These are phyloP conservation scores for Blastobasis adustella DNA, from an alignment of 2,888 invertebrate species.

Conservation along the genomic window DNA sequence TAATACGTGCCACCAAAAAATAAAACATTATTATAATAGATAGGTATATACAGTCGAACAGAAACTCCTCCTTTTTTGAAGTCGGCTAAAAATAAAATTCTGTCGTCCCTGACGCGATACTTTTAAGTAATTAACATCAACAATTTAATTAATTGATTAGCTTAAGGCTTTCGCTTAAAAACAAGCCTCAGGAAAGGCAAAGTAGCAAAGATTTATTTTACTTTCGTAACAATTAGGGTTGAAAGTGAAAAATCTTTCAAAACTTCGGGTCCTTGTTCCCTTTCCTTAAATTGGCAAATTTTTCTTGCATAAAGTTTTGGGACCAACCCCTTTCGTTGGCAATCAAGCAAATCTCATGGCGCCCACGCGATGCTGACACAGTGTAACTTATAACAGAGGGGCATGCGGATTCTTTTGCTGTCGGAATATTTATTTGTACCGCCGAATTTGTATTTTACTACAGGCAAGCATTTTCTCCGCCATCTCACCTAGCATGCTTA, in stretches of 20 bases:
- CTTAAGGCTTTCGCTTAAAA: constrained; percentile 37
- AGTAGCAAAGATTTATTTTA: constrained; percentile 67
- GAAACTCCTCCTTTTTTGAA: too few species aligned
- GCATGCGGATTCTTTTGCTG: not conserved
- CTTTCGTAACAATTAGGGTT: constrained; percentile 68
- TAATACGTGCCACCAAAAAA: too few species aligned
- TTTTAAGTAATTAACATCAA: constrained; percentile 29
- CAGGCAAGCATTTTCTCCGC: too few species aligned
- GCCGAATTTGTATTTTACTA: too few species aligned
- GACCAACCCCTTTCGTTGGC: constrained; percentile 66
- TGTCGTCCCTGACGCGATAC: too few species aligned
- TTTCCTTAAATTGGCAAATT: constrained; percentile 68
- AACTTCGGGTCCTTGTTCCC: constrained; percentile 56
- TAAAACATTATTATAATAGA: too few species aligned
- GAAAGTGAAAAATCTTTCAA: constrained; percentile 70
- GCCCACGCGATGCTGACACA: constrained; percentile 21
- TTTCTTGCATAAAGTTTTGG: constrained; percentile 64
- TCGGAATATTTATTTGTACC: not conserved
- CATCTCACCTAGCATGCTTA: too few species aligned
- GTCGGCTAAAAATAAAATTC: too few species aligned
- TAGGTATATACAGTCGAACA: too few species aligned
- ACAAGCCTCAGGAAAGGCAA: constrained; percentile 57
- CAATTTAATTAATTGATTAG: constrained; percentile 68
- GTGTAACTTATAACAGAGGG: not conserved
- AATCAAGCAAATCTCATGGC: constrained; percentile 55